Evolutionary conservation across 2,113 vertebrate species (phyloP).

Genomic region (zebrafish (Danio rerio)): GRCz12tu NC_133185.1:326501-327000

Average conservation of each 20-base stretch:
- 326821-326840: slow-evolving; percentile 38
- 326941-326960: slow-evolving; percentile 61
- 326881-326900: slow-evolving; percentile 64
- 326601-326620: no score
- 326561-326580: no score
- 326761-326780: slow-evolving; percentile 65
- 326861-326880: slow-evolving; percentile 68
- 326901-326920: slow-evolving; percentile 49
- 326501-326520: neutral
- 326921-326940: slow-evolving; percentile 57
- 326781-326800: slow-evolving; percentile 60
- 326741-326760: slow-evolving; percentile 64
- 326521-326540: neutral
- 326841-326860: slow-evolving; percentile 46
- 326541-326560: neutral
- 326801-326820: slow-evolving; percentile 60
- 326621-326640: no score
- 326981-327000: slow-evolving; percentile 51
- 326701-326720: neutral
- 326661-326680: no score
- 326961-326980: slow-evolving; percentile 63
- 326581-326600: no score
- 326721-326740: slow-evolving; percentile 26
- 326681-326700: no score
- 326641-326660: no score